Evolutionary conservation across 2,113 vertebrate genomes (phyloP).

Genomic region (Triplophysa rosa): DNA sequence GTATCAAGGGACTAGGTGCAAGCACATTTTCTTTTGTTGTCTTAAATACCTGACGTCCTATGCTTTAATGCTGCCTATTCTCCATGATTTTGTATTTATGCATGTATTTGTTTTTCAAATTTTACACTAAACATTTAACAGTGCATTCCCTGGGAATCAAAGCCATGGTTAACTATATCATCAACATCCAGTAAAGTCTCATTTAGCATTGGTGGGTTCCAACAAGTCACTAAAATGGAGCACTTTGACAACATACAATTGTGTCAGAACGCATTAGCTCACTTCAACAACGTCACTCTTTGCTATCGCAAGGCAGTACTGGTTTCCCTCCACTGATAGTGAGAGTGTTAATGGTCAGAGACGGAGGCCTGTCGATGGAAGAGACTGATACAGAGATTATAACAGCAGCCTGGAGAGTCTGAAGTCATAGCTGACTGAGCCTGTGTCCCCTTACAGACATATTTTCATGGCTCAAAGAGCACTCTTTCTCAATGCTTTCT

Average conservation of each 20-base stretch:
- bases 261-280: not conserved
- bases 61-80: too few relatives aligned
- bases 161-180: too few relatives aligned
- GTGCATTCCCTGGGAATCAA: too few relatives aligned
- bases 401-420: conserved; percentile 11
- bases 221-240: not conserved
- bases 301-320: conserved; percentile 12
- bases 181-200: not conserved
- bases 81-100: too few relatives aligned
- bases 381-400: conserved; percentile 6
- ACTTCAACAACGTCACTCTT: not conserved
- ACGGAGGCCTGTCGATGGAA: conserved; percentile 4
- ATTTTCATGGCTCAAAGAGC: not conserved
- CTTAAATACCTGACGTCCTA: too few relatives aligned
- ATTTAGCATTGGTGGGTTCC: not conserved
- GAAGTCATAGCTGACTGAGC: not conserved
- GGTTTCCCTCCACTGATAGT: conserved; percentile 26
- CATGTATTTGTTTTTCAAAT: too few relatives aligned
- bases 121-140: too few relatives aligned
- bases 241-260: not conserved
- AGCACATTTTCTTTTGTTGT: too few relatives aligned
- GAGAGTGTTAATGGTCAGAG: conserved; percentile 10
- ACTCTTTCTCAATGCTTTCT: not conserved
- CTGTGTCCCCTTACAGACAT: not conserved
- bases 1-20: too few relatives aligned